A percentile compares a stretch with the other conserved stretches of the same genome.
Evolutionary conservation across 2,797 vertebrate species (phyloP).

Genomic region (Myripristis jacobus): DNA sequence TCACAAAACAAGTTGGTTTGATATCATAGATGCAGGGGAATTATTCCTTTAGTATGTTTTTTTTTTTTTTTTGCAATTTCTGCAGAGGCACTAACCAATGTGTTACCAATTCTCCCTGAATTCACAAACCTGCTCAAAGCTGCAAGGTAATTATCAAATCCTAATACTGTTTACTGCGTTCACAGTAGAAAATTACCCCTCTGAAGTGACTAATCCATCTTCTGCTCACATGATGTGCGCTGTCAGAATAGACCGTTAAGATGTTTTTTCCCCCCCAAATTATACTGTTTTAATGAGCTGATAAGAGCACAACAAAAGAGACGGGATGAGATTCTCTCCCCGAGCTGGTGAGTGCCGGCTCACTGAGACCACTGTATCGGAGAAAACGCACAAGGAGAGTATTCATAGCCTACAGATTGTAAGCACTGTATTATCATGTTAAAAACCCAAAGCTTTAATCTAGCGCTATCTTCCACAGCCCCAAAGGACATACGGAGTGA

Average conservation of each 20-base stretch:
- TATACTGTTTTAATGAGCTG: slow-evolving; percentile 58
- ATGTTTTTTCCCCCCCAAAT: slow-evolving; percentile 52
- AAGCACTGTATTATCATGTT: slow-evolving; percentile 26
- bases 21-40: background rate
- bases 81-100: background rate
- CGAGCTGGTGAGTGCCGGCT: slow-evolving; percentile 19
- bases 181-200: slow-evolving; percentile 59
- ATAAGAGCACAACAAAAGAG: slow-evolving; percentile 54
- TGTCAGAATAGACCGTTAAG: slow-evolving; percentile 40
- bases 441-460: slow-evolving; percentile 45
- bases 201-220: slow-evolving; percentile 61
- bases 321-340: slow-evolving; percentile 30
- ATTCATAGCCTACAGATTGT: slow-evolving; percentile 24
- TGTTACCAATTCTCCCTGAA: slow-evolving; percentile 16
- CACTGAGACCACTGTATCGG: slow-evolving; percentile 35
- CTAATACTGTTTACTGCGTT: slow-evolving; percentile 60
- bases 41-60: background rate
- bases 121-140: slow-evolving; percentile 48
- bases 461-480: slow-evolving; percentile 35
- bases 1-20: background rate
- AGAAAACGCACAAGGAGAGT: slow-evolving; percentile 18
- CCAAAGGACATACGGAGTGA: slow-evolving; percentile 45
- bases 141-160: slow-evolving; percentile 62
- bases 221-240: slow-evolving; percentile 40
- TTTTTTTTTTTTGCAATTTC: slow-evolving; percentile 10